Base-by-base conservation (phyloP, 2,797 vertebrate genomes). In the Furcifer pardalis region DNA sequence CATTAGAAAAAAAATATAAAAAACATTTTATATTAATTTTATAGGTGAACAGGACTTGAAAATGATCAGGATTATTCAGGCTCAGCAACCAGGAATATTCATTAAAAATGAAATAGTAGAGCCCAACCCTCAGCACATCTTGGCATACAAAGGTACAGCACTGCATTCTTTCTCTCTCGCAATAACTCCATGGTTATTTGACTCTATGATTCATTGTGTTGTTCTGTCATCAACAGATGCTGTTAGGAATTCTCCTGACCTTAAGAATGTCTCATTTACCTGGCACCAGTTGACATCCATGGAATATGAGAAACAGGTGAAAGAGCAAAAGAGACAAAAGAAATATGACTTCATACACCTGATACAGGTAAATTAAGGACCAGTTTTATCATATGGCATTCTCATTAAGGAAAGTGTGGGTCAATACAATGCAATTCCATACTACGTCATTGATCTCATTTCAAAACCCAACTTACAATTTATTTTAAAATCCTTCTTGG, bases 301-400 rank as follows among this genome's bases (percentile, higher is more conserved):
- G 0, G 96, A 97, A 88, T 97, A 97, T 19, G 96, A 98, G 86
- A 92, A 95, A 63, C 92, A 96, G 15, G 95, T 95, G 94, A 97
- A 93, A 87, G 91, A 75, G 66, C 95, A 94, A 49, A 94, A 94
- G 63, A 52, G 69, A 23, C 93, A 87, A 10, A 96, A 97, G 94
- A 97, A 97, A 91, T 96, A 96, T 0, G 97, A 98, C 89, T 98
- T 98, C 93, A 97, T 98, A 92, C 97, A 98, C 94, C 96, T 98
- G 97, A 96, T 98, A 90, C 97, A 98, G 97, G 97, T 98, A 91
- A 40, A 6, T 71, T 77, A 60, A 5, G 0, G 60, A 21, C 46
- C 79, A 52, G 23, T 56, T 56, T 56, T 13, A 56, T 79, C 52
- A 56, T 46, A 62, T 1, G 66, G 52, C 2, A 42, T 0, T 10